These are phyloP conservation scores for Heliconius congener DNA, from an alignment of 1,140 invertebrate species.

Conservation along the genomic window DNA sequence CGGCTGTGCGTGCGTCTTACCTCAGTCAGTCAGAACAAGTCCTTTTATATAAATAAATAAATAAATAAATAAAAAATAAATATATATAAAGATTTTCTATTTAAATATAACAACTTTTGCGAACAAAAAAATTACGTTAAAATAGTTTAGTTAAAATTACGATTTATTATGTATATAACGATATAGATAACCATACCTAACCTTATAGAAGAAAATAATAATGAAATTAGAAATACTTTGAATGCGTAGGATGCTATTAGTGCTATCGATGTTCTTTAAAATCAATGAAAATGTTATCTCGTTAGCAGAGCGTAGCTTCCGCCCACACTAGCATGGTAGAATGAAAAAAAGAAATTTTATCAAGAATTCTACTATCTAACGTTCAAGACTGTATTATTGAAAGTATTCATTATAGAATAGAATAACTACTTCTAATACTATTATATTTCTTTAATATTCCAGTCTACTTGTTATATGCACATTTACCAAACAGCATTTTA, in stretches of 20 bases:
- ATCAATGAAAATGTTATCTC: slow-evolving; percentile 18
- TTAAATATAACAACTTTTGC: too few species aligned
- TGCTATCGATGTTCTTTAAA: slow-evolving; percentile 3
- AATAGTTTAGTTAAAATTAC: too few species aligned
- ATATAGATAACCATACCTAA: too few species aligned
- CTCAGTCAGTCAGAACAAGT: too few species aligned
- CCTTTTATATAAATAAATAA: too few species aligned
- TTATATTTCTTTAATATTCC: not conserved
- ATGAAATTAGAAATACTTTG: slow-evolving; percentile 4
- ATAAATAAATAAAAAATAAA: too few species aligned
- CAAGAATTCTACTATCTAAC: not conserved
- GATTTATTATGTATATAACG: too few species aligned
- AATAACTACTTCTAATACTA: not conserved
- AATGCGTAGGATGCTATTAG: slow-evolving; percentile 13
- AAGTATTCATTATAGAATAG: not conserved
- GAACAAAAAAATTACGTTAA: too few species aligned
- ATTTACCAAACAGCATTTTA: too few species aligned
- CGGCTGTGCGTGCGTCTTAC: too few species aligned
- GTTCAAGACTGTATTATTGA: not conserved
- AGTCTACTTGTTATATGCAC: not conserved
- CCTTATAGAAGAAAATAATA: not conserved
- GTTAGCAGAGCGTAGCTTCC: slow-evolving; percentile 9
- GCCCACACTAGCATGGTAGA: not conserved
- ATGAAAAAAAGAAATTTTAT: not conserved
- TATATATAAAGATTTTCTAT: too few species aligned